Percentiles rank a stretch among this genome's conserved stretches.
These are phyloP conservation scores for Lordiphosa mommai DNA, from an alignment of 1,140 invertebrate genomes.

Conservation along the genomic window DNA sequence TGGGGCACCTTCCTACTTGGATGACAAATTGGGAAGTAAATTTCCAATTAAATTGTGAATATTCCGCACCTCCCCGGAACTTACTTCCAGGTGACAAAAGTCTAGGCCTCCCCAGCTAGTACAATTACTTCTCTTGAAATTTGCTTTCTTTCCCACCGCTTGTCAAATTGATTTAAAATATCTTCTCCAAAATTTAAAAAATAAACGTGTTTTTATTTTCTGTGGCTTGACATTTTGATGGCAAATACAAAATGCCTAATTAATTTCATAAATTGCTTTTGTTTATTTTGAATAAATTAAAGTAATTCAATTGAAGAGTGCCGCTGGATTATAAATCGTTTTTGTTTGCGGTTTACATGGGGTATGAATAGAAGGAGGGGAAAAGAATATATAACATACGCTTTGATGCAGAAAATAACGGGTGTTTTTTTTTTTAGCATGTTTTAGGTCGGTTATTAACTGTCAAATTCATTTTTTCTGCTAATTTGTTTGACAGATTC, in stretches of 20 bases:
- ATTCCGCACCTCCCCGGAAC: slow-evolving; percentile 28
- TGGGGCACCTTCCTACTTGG: slow-evolving; percentile 15
- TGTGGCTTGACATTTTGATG: slow-evolving; percentile 17
- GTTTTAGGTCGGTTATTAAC: too few relatives aligned
- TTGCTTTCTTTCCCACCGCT: slow-evolving; percentile 33
- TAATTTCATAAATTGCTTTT: slow-evolving; percentile 32
- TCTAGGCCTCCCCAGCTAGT: slow-evolving; percentile 2
- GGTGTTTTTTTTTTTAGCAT: too few relatives aligned
- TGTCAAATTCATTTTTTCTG: too few relatives aligned
- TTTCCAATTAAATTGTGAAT: slow-evolving; percentile 16
- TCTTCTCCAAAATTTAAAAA: slow-evolving; percentile 12
- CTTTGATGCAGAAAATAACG: too few relatives aligned
- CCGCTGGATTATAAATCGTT: slow-evolving; percentile 30
- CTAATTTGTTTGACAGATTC: too few relatives aligned
- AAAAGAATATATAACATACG: too few relatives aligned
- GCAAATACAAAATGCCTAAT: slow-evolving; percentile 16
- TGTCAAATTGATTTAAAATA: slow-evolving; percentile 33
- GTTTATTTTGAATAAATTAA: slow-evolving; percentile 17
- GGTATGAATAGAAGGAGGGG: not conserved
- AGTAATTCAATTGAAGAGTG: slow-evolving; percentile 24
- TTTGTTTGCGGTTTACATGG: slow-evolving; percentile 8
- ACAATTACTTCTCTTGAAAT: slow-evolving; percentile 8
- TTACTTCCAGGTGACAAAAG: slow-evolving; percentile 33
- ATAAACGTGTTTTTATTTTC: slow-evolving; percentile 44
- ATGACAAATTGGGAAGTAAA: slow-evolving; percentile 62